Base-by-base conservation (phyloP, 2,888 invertebrate species). In the Globia sparganii region DNA sequence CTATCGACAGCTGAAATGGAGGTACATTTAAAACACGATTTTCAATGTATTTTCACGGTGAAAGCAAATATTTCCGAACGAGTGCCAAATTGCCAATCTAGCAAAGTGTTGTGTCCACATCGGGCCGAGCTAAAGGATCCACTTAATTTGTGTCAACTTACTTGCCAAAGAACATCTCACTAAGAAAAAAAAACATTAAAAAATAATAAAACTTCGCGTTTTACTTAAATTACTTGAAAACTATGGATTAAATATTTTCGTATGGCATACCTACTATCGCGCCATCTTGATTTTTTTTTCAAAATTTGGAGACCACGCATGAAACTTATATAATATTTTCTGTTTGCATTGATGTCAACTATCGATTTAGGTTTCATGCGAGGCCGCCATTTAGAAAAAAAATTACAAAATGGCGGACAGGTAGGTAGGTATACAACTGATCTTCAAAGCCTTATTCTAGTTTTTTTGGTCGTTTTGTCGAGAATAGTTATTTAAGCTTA, bases 61-160 rank as follows among this genome's bases (percentile, higher is more conserved):
- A 84, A 87, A 85, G 89, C 87, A 90, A 91, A 91, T 87, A 89
- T 88, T 87, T 87, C 84, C 82, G 85, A 84, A 79, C 77, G 84
- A 88, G 87, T 93, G 94, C 95, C 95, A 95, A 95, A 95, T 95
- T 93, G 94, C 90, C 95, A 95, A 95, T 95, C 91, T 91, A 76
- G 86, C 87, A 91, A 92, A 95, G 95, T 95, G 93, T 91, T 78
- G 84, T 90, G 88, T 92, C 90, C 91, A 92, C 93, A 92, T 90
- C 89, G 86, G 86, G 87, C 83, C 86, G 88, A 87, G 86, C 87
- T 87, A 82, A 87, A 89, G 86, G 87, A 85, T 83, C 71, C 77
- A 82, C 84, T 84, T 88, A 84, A 88, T 86, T 88, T 87, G 78
- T 83, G 87, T 80, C 81, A 90, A 92, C 87, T 91, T 84, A 88